These are phyloP conservation scores for Drosophila dunni DNA, from an alignment of 1,140 invertebrate genomes.

Conservation along the genomic window DNA sequence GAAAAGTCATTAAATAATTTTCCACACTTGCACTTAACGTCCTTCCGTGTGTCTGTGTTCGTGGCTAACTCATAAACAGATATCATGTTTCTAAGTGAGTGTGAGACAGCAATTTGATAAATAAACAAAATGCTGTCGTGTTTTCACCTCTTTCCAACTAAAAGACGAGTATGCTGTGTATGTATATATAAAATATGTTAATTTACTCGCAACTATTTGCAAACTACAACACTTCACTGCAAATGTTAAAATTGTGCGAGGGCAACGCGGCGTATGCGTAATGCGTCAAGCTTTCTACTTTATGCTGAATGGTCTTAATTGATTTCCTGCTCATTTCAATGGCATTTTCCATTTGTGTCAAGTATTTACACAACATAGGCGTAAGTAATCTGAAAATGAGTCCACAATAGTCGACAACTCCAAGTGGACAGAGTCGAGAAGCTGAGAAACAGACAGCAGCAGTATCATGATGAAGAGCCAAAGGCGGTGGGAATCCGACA, in stretches of 20 bases:
- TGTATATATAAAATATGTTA: slow-evolving; percentile 29
- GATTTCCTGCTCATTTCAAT: slow-evolving; percentile 45
- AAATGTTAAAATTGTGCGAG: slow-evolving; percentile 34
- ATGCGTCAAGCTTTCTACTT: slow-evolving; percentile 25
- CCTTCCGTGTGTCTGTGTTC: slow-evolving; percentile 12
- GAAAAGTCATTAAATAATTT: slow-evolving; percentile 84
- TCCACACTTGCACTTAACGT: slow-evolving; percentile 81
- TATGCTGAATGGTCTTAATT: slow-evolving; percentile 55
- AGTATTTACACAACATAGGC: slow-evolving; percentile 42
- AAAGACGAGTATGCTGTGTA: slow-evolving; percentile 19
- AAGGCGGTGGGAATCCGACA: slow-evolving; percentile 15
- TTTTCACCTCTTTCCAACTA: slow-evolving; percentile 20
- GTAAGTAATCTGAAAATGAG: slow-evolving; percentile 52
- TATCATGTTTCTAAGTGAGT: slow-evolving; percentile 43
- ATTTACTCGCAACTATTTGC: slow-evolving; percentile 51
- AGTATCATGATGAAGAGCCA: slow-evolving; percentile 5
- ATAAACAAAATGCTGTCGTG: slow-evolving; percentile 59
- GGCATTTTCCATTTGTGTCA: slow-evolving; percentile 45
- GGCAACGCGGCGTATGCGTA: slow-evolving; percentile 27
- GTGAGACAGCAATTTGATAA: slow-evolving; percentile 60
- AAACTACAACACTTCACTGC: slow-evolving; percentile 34
- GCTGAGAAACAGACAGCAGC: not conserved
- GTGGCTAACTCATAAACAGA: slow-evolving; percentile 43
- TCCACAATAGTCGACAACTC: slow-evolving; percentile 44
- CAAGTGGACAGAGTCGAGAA: slow-evolving; percentile 32